These are phyloP conservation scores for Stigmatopora nigra DNA, from an alignment of 2,113 vertebrate genomes.

Conservation along the genomic window DNA sequence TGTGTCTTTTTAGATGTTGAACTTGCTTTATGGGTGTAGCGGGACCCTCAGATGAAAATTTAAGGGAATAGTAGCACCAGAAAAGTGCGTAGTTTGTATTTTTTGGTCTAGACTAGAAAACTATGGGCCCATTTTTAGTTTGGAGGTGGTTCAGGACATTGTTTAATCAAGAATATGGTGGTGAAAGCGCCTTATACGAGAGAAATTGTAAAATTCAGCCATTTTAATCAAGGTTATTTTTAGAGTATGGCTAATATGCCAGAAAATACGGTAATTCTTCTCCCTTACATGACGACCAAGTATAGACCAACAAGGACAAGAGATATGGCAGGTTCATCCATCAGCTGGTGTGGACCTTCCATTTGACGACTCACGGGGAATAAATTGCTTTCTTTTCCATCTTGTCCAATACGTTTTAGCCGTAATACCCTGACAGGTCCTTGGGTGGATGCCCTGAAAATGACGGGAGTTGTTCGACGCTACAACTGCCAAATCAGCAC, in stretches of 20 bases:
- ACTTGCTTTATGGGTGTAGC: neutral
- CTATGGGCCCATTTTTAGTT: too few species aligned
- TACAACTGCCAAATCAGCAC: constrained; percentile 46
- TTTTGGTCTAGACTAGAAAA: too few species aligned
- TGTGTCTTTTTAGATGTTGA: neutral
- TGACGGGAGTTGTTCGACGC: constrained; percentile 5
- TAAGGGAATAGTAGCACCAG: neutral
- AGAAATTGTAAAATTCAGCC: too few species aligned
- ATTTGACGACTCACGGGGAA: constrained; percentile 14
- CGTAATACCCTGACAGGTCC: constrained; percentile 37
- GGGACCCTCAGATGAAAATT: neutral
- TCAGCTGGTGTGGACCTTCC: neutral
- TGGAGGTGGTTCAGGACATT: too few species aligned
- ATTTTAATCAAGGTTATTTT: too few species aligned
- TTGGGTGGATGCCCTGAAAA: constrained; percentile 36
- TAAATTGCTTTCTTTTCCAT: constrained; percentile 30
- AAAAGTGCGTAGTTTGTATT: too few species aligned
- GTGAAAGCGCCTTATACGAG: too few species aligned
- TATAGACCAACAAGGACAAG: neutral
- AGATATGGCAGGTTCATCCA: constrained; percentile 5
- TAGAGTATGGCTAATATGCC: too few species aligned
- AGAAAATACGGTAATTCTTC: too few species aligned
- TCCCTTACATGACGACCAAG: neutral
- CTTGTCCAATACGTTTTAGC: constrained; percentile 24
- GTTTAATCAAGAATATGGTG: too few species aligned